phyloP scores from a whole-genome alignment of 92 coral and sea anemone genomes.

The Galaxea fascicularis region DNA sequence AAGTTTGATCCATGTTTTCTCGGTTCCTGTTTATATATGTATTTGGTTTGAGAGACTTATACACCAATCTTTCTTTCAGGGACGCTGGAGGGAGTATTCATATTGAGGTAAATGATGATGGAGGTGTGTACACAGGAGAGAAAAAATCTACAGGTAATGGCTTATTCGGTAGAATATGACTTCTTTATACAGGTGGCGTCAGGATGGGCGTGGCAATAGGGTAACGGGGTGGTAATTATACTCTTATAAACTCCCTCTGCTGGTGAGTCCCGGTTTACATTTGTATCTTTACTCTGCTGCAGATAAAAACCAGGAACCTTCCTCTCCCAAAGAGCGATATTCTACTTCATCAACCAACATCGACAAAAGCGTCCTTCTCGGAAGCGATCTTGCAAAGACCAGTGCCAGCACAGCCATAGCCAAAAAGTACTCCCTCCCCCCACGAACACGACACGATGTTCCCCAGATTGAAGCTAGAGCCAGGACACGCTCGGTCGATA shows the following conservation, averaged over 20 bases:
- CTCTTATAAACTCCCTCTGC: neutral
- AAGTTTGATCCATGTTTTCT: no score
- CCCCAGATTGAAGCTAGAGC: constrained; percentile 22
- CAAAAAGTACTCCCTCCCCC: constrained; percentile 28
- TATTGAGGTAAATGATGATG: constrained; percentile 17
- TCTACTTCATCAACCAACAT: constrained; percentile 8
- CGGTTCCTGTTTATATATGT: neutral
- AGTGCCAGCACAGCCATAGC: neutral
- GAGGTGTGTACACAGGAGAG: neutral
- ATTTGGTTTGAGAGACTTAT: neutral
- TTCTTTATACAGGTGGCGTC: no score
- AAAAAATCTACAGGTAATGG: neutral
- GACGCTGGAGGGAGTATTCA: constrained; percentile 46
- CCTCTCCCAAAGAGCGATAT: neutral
- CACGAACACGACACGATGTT: constrained; percentile 12
- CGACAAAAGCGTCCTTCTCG: constrained; percentile 5
- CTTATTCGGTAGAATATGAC: no score
- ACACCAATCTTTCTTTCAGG: neutral
- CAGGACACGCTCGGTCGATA: constrained; percentile 37
- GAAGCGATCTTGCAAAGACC: constrained; percentile 14
- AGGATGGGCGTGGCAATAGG: neutral
- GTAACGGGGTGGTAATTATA: neutral
- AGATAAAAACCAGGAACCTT: neutral
- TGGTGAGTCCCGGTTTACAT: neutral
- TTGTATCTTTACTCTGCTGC: neutral